Conservation (phyloP, 2,113 vertebrate species). For the Otus sunia region DNA sequence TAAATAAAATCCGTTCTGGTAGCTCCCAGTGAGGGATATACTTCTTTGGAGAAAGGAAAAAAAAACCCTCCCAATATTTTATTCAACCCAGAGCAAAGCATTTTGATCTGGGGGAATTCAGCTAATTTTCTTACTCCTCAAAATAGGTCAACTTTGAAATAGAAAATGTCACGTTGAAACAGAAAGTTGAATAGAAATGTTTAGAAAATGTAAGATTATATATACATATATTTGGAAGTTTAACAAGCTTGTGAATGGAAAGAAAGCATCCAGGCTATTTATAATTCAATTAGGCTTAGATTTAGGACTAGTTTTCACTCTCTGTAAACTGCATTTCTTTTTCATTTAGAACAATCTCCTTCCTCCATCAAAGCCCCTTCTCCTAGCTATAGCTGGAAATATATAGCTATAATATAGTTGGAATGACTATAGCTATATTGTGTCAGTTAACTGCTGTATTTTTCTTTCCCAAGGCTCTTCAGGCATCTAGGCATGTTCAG, state of each 20-base stretch:
- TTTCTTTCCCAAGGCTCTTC: neutral
- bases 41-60: neutral
- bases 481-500: neutral
- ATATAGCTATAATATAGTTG: neutral
- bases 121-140: neutral
- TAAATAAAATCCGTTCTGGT: neutral
- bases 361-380: neutral
- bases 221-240: neutral
- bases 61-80: neutral
- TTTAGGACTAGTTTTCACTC: constrained; percentile 27
- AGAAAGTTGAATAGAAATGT: neutral
- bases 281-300: constrained; percentile 52
- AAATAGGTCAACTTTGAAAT: constrained; percentile 6
- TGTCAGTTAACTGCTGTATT: neutral
- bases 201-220: constrained; percentile 3
- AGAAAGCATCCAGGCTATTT: constrained; percentile 21
- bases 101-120: neutral
- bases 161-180: neutral
- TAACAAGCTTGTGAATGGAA: constrained; percentile 21
- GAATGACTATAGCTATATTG: neutral
- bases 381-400: neutral
- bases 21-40: neutral
- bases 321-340: constrained; percentile 25
- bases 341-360: constrained; percentile 33
- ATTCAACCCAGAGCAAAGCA: neutral